Evolutionary conservation across 2,888 invertebrate genomes (phyloP), one percentile per base, ranked within the genome.

Genomic region (Enoplolaimus lenunculus): DNA sequence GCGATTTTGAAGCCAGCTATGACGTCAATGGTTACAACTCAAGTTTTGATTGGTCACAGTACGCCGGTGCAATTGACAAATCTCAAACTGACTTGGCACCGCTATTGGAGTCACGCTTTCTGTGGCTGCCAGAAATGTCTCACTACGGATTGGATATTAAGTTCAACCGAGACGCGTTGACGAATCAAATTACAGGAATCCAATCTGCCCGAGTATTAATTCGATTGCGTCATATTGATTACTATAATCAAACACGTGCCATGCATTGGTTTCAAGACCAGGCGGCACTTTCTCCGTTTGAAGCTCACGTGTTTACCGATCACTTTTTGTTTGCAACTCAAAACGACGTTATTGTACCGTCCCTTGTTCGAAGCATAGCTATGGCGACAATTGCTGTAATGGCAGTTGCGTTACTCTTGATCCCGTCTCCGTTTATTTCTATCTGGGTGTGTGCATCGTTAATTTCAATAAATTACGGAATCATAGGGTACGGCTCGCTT

Each of bases 321-420:
- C 31, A 30, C 31, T 62, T 62, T 33, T 33, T 62, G 64, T 62
- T 62, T 26, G 64, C 64, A 29, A 62, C 64, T 7, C 64, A 62
- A 26, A 29, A 62, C 64, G 64, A 62, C 7, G 64, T 33, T 26
- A 62, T 62, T 7, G 26, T 62, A 7, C 64, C 64, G n/a, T 30
- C 16, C 31, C n/a, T 62, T 16, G 13, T 62, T 33, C 28, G 28
- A 29, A 62, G 31, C n/a, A 26, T 62, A 13, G 13, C 26, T 7
- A 62, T 62, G 16, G 7, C 30, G 7, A 62, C 31, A 13, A 7
- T 7, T 13, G 64, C 64, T 13, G 64, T 62, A 33, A 33, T 62
- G 13, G 64, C 26, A 26, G 64, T 62, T 7, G 28, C 30, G 28
- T 33, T 62, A 33, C 64, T 62, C 7, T 62, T 62, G 28, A 62